Base-by-base conservation (phyloP, 1,140 invertebrate species). In the Ruditapes philippinarum region DNA sequence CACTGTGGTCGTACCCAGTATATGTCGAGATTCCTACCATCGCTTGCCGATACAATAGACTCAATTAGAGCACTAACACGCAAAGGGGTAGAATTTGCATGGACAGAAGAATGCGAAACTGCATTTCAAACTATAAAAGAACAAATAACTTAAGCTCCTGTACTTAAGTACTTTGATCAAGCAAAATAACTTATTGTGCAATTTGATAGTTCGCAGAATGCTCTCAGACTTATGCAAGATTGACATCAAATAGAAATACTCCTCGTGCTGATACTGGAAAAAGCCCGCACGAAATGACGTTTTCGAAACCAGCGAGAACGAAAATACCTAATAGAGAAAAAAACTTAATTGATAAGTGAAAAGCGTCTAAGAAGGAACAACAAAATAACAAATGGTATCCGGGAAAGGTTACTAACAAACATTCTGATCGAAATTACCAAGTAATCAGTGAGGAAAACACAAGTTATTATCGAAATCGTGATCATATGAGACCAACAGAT, bases 151-250 rank as follows among this genome's bases (percentile, higher is more conserved):
- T 14, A 81, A 36, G 81, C 89, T 45, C 91, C 93, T 0, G 49
- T 93, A 22, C 70, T 95, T 14, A 74, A 74, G 11, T 94, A 89
- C 60, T 95, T 91, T 70, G 91, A 95, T 38, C 74, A 73, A 9
- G 62, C 87, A 14, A 89, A 91, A 28, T 31, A 85, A 36, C 65
- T 92, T 60, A 83, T 90, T 1, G 25, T 95, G 25, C 90, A 94
- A 85, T 68, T 81, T 17, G 92, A 93, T 87, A 92, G 90, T 65
- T 91, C 78, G 49, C 88, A 92, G 42, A 57, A 92, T 62, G 96
- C 95, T 2, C 82, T 96, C 22, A 96, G 95, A 17, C 94, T 94
- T 54, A 95, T 95, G 9, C 65, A n/a, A n/a, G n/a, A n/a, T n/a
- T n/a, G n/a, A n/a, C n/a, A n/a, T n/a, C n/a, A 62, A 76, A 93